A percentile compares a stretch with the other conserved stretches of the same genome.
Conservation (phyloP, 64 coral and sea anemone species). For the Montipora efflorescens region DNA sequence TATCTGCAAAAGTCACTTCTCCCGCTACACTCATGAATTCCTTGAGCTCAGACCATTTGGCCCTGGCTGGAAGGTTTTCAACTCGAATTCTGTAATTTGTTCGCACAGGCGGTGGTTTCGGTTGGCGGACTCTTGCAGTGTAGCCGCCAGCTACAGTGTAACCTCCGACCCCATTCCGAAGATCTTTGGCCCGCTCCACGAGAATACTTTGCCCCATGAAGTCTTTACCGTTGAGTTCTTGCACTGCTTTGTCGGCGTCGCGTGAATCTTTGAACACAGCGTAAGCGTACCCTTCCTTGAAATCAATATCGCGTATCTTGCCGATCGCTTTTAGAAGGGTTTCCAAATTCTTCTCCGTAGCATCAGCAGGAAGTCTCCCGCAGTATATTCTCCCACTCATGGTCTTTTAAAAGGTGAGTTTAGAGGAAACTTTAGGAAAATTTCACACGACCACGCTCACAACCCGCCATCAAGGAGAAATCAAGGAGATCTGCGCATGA, state of each 20-base stretch:
- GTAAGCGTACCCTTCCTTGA: slow-evolving; percentile 94
- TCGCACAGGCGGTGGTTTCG: slow-evolving; percentile 81
- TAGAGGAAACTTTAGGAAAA: slow-evolving; percentile 4
- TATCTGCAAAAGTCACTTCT: slow-evolving; percentile 98
- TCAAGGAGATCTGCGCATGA: slow-evolving; percentile 2
- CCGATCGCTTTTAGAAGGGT: slow-evolving; percentile 84
- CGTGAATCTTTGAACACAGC: slow-evolving; percentile 87
- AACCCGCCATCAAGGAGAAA: slow-evolving; percentile 18
- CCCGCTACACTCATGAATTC: slow-evolving; percentile 97
- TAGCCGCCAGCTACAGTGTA: slow-evolving; percentile 89
- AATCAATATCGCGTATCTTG: slow-evolving; percentile 94
- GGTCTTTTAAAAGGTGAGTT: neutral
- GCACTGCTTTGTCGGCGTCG: slow-evolving; percentile 90
- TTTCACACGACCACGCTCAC: slow-evolving; percentile 13
- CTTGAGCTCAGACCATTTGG: slow-evolving; percentile 97
- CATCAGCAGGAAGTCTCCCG: slow-evolving; percentile 85
- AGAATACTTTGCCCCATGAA: slow-evolving; percentile 94
- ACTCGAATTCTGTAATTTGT: slow-evolving; percentile 83
- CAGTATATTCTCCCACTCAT: slow-evolving; percentile 95
- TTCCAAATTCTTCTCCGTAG: slow-evolving; percentile 90
- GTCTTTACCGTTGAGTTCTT: slow-evolving; percentile 82
- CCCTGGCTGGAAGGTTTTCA: slow-evolving; percentile 93
- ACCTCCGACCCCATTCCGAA: slow-evolving; percentile 86
- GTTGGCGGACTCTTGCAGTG: slow-evolving; percentile 75
- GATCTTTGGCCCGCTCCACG: slow-evolving; percentile 86